phyloP scores from a whole-genome alignment of 2,888 invertebrate species.

The Reticulitermes lucifugus region DNA sequence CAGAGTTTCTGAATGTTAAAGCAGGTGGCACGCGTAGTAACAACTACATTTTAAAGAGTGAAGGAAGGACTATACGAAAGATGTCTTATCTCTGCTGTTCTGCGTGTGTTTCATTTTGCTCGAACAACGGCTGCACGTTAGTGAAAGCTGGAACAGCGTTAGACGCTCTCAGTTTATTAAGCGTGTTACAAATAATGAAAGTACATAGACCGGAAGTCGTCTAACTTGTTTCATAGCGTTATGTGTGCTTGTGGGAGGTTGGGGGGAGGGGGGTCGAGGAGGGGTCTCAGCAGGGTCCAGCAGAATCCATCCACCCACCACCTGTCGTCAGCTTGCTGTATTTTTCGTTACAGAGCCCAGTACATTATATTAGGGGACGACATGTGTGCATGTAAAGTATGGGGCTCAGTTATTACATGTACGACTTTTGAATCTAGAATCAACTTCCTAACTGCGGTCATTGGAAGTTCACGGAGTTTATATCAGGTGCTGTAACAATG shows the following conservation, averaged over 20 bases:
- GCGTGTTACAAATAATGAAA: slow-evolving; percentile 24
- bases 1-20: too few species aligned
- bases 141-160: too few species aligned
- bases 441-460: not conserved
- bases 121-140: too few species aligned
- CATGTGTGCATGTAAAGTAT: not conserved
- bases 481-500: too few species aligned
- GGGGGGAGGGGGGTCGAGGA: not conserved
- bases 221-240: slow-evolving; percentile 2
- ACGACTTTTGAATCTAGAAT: not conserved
- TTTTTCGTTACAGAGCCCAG: too few species aligned
- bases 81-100: too few species aligned
- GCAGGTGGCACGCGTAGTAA: too few species aligned
- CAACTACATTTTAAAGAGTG: too few species aligned
- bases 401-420: not conserved
- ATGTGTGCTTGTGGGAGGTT: not conserved
- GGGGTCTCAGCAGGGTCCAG: slow-evolving; percentile 18
- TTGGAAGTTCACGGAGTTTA: too few species aligned
- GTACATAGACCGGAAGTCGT: slow-evolving; percentile 43
- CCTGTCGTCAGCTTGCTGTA: not conserved
- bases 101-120: too few species aligned
- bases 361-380: not conserved
- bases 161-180: not conserved
- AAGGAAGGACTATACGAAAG: too few species aligned
- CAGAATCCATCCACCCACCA: slow-evolving; percentile 33